Evolutionary conservation across 2,888 invertebrate genomes (phyloP), one percentile per base, ranked within the genome.

Genomic region (Apamea monoglypha): DNA sequence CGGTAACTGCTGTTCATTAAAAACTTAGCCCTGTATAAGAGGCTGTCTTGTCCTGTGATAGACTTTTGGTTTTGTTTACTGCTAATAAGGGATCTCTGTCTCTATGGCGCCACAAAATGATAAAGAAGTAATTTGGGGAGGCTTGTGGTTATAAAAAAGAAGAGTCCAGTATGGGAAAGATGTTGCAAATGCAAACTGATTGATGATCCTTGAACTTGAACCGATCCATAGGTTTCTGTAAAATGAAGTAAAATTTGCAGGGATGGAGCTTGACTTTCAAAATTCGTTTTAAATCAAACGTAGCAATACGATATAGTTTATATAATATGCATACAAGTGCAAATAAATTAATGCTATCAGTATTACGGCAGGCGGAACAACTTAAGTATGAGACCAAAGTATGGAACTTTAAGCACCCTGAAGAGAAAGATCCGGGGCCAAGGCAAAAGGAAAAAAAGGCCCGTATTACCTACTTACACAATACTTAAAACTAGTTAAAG

Each of bases 311-410:
- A 78, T 25, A 29, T 66, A 59, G 6, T 56, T 36, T 6, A 50
- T 10, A 44, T 40, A 29, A 3, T 47, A 16, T 44, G 2, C 7
- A 29, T 16, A 44, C 16, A 50, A 61, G n/a, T 16, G 32, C 16
- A 50, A 61, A 80, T 74, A 74, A 56, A 78, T 64, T 74, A 47
- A 75, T 74, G 12, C n/a, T 61, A 47, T 64, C n/a, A 73, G 79
- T 88, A 21, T 83, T 66, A 82, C 63, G 78, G 71, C 93, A 95
- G 94, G 89, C 91, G 44, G 92, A 92, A 82, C 89, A 91, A 73
- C 81, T 94, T 72, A 89, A 90, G 69, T 87, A 85, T 76, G 88
- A 89, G 73, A 83, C 90, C 63, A 92, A 89, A 80, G 59, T 90
- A 81, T 94, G 92, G 92, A 88, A 81, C 53, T 61, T 12, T 40